Base-by-base conservation (phyloP, 2,888 invertebrate species). In the Quadroppia sp. region DNA sequence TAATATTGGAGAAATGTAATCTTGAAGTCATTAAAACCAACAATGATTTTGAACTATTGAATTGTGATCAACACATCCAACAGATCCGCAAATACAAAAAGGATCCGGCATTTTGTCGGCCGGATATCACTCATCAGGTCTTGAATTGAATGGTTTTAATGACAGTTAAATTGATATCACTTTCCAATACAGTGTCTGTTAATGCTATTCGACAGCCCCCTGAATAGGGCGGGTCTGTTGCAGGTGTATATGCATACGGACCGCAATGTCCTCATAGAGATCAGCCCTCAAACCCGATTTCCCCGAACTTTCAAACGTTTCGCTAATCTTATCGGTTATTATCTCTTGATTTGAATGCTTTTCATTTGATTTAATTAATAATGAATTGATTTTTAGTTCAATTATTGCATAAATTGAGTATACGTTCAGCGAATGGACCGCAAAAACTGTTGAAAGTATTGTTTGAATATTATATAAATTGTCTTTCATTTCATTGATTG, bases 201-300 rank as follows among this genome's bases (percentile, higher is more conserved):
- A 0, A 99, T 98, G 96, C 85, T 99, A 69, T 89, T 98, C 85
- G 98, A 99, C 82, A 96, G 96, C 76, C 99, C 99, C 0, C 84
- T 99, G 56, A 99, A 99, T 82, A 86, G 98, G 79, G 95, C 97
- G 61, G 97, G 95, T 0, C 85, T 95, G 23, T 84, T 99, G n/a
- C 97, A 98, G 87, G 84, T 85, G 0, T 85, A 83, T 77, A 80
- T 85, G 59, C 83, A 83, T 75, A 85, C 85, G 59, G 82, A 82
- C 76, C 82, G 82, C 74, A 84, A 83, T 80, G 82, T 82, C 23
- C 79, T 85, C 13, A 84, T 85, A 76, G 82, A 83, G 79, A 81
- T 85, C 56, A 84, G 83, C 77, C 86, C 86, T 36, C 85, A 85
- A 77, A 86, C 86, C 25, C 80, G 86, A 73, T 85, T 86, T 72